These are phyloP conservation scores for Morphnarchus princeps DNA, from an alignment of 2,113 vertebrate species.

Conservation along the genomic window DNA sequence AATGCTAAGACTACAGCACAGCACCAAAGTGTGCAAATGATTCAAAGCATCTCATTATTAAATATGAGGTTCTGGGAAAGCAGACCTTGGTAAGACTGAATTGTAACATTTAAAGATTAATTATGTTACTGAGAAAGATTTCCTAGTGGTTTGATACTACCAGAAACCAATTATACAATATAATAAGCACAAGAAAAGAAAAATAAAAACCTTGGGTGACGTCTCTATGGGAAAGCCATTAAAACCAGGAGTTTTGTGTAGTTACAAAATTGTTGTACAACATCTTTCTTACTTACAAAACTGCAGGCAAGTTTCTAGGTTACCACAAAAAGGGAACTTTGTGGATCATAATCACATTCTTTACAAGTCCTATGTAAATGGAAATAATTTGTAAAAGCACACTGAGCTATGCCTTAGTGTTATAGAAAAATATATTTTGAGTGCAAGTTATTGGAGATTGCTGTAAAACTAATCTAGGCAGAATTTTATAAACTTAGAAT, in stretches of 20 bases:
- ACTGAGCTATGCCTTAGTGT: not conserved
- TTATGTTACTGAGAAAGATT: not conserved
- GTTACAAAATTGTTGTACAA: not conserved
- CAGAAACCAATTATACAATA: not conserved
- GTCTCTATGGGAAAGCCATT: not conserved
- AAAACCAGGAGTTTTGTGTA: not conserved
- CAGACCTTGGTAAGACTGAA: not conserved
- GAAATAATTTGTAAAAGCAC: not conserved
- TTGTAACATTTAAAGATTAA: not conserved
- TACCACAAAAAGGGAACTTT: not conserved
- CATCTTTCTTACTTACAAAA: not conserved
- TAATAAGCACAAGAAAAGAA: not conserved
- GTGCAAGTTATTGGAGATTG: not conserved
- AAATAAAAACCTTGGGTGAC: not conserved
- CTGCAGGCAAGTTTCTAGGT: not conserved
- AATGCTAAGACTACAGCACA: not conserved
- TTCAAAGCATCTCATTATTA: not conserved
- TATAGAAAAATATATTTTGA: not conserved
- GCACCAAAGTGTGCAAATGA: rapidly evolving
- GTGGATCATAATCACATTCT: not conserved
- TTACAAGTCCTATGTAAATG: not conserved
- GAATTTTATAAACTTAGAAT: not conserved
- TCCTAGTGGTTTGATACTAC: not conserved
- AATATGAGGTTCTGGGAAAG: not conserved
- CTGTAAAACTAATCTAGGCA: not conserved